These are phyloP conservation scores for Oreamnos americanus DNA, from an alignment of 2,113 vertebrate genomes.

Conservation along the genomic window DNA sequence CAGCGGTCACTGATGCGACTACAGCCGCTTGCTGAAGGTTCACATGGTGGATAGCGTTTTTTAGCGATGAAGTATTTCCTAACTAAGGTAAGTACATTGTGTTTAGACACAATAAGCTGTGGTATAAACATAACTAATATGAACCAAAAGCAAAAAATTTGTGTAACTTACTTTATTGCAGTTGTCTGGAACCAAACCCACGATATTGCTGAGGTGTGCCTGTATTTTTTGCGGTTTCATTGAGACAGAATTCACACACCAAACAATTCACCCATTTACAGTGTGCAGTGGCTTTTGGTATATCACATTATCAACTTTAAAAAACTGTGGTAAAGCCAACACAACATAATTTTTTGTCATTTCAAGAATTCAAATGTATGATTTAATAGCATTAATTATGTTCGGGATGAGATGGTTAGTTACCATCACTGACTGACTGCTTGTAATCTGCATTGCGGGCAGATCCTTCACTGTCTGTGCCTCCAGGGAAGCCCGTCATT, in stretches of 20 bases:
- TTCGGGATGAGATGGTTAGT: background rate
- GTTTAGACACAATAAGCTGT: background rate
- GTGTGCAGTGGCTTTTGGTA: background rate
- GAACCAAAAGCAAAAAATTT: background rate
- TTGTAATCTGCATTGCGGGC: background rate
- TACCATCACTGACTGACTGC: background rate
- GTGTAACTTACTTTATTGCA: background rate
- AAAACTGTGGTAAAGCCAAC: background rate
- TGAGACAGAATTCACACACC: background rate
- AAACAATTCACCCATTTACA: background rate
- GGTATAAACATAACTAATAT: too few relatives aligned
- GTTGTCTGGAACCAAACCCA: background rate
- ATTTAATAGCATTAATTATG: background rate
- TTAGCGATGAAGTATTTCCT: background rate
- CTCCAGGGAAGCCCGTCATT: background rate
- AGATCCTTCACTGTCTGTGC: background rate
- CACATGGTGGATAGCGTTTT: background rate
- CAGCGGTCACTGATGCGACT: accelerated
- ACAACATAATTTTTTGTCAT: background rate
- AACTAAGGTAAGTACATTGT: background rate
- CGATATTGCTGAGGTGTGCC: background rate
- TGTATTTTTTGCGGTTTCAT: background rate
- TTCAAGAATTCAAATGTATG: background rate
- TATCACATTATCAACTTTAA: background rate
- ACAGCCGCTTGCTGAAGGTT: background rate